Percentiles rank a stretch among this genome's conserved stretches.
Conservation (phyloP, 23 tunicate species). For the Corella eumyota region DNA sequence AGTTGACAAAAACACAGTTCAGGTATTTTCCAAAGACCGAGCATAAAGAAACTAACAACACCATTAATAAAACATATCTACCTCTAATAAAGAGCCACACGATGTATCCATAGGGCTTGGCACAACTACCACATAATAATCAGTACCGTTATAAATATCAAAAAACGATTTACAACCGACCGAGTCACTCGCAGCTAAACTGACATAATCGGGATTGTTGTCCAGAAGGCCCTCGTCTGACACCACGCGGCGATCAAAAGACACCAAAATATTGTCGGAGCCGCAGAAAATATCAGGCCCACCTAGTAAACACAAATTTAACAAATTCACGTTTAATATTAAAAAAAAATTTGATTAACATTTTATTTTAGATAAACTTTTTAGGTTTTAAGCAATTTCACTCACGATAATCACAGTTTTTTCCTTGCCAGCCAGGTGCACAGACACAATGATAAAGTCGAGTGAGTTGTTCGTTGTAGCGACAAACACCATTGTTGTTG, state of each 20-base stretch:
- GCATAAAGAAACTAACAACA: no score
- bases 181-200: conserved; percentile 36
- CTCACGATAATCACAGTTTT: conserved; percentile 58
- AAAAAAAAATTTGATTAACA: no score
- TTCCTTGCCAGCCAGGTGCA: conserved; percentile 64
- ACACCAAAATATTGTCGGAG: conserved; percentile 26
- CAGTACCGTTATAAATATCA: conserved; percentile 16
- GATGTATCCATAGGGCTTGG: conserved; percentile 49
- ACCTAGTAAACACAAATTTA: conserved; percentile 17
- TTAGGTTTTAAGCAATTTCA: not conserved
- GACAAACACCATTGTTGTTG: conserved; percentile 48
- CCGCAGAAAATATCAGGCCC: conserved; percentile 52
- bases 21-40: not conserved
- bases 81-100: conserved; percentile 64
- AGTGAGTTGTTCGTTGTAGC: conserved; percentile 19
- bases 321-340: no score
- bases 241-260: conserved; percentile 38
- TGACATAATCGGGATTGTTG: conserved; percentile 16
- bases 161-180: conserved; percentile 15
- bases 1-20: not conserved
- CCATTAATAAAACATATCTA: conserved; percentile 5
- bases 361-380: no score
- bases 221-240: conserved; percentile 29
- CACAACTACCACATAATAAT: conserved; percentile 20
- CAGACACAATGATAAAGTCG: conserved; percentile 55